Conservation (phyloP, 2,113 vertebrate species). For the Echinops telfairi region DNA sequence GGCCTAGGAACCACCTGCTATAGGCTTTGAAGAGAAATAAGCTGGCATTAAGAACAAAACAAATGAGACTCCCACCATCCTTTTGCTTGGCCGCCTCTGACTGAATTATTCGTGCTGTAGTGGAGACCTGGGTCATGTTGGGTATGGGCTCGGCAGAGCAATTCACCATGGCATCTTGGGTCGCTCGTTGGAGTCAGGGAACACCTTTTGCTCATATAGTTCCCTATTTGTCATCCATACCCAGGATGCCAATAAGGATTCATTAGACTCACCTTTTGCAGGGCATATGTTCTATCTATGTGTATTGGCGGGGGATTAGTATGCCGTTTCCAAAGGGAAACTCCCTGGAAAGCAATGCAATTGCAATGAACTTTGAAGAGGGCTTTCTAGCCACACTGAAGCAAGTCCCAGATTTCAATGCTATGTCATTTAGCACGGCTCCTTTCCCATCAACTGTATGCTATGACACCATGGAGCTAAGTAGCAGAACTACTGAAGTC, state of each 20-base stretch:
- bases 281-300: fast-evolving
- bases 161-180: background rate
- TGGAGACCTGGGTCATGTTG: background rate
- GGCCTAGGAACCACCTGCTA: background rate
- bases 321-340: background rate
- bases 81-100: slow-evolving; percentile 26
- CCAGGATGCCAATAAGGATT: background rate
- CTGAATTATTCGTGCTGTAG: background rate
- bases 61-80: background rate
- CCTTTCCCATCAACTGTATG: slow-evolving; percentile 65
- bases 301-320: background rate
- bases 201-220: background rate
- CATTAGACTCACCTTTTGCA: background rate
- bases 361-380: slow-evolving; percentile 14
- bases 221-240: background rate
- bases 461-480: slow-evolving; percentile 63
- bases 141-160: background rate
- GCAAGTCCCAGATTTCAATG: background rate
- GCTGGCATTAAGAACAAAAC: background rate
- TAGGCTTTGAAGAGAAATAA: background rate
- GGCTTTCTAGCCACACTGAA: slow-evolving; percentile 29
- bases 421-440: slow-evolving; percentile 36
- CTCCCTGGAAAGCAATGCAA: background rate
- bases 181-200: background rate
- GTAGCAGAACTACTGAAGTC: slow-evolving; percentile 61